These are phyloP conservation scores for Entomyzon cyanotis DNA, from an alignment of 2,113 vertebrate genomes.

Conservation along the genomic window DNA sequence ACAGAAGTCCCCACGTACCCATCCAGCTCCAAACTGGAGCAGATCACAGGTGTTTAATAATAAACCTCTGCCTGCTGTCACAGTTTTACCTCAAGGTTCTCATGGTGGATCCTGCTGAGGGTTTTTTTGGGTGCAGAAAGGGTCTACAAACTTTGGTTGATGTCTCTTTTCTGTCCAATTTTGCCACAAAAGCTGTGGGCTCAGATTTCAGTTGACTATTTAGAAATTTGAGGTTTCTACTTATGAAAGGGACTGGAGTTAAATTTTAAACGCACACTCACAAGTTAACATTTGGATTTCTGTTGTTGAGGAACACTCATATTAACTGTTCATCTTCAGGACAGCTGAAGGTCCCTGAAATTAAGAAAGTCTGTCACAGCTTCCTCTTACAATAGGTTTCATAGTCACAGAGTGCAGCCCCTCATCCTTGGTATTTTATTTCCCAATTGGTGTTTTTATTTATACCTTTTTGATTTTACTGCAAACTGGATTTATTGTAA, in stretches of 20 bases:
- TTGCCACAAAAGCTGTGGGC: not conserved
- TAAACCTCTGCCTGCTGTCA: fast-evolving
- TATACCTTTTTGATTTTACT: not conserved
- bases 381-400: not conserved
- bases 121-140: not conserved
- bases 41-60: not conserved
- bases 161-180: not conserved
- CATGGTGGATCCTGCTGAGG: fast-evolving
- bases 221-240: not conserved
- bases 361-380: not conserved
- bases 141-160: not conserved
- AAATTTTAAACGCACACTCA: not conserved
- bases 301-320: not conserved
- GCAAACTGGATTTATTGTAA: not conserved
- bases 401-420: not conserved
- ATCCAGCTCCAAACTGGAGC: not conserved
- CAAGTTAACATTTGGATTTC: not conserved
- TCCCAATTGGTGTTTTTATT: not conserved
- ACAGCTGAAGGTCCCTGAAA: not conserved
- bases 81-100: not conserved
- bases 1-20: not conserved
- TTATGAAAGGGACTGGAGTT: not conserved
- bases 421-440: not conserved
- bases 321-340: not conserved
- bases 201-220: not conserved